phyloP scores from a whole-genome alignment of 2,888 invertebrate genomes.

The Orthosia gracilis region DNA sequence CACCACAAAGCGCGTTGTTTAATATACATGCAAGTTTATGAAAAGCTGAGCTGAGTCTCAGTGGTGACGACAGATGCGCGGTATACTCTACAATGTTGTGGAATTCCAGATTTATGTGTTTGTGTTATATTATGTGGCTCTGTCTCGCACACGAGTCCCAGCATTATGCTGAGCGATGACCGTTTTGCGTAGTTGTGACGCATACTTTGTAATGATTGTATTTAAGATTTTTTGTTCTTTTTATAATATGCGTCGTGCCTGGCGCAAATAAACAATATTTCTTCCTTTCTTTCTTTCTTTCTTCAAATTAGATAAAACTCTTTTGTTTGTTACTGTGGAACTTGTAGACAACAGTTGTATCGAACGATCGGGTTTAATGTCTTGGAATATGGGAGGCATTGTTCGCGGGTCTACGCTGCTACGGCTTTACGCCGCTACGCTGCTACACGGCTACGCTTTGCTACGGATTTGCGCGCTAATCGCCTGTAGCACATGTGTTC shows the following conservation, averaged over 20 bases:
- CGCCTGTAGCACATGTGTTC: constrained; percentile 54
- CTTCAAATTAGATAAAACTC: constrained; percentile 33
- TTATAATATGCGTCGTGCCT: too few relatives aligned
- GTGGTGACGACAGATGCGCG: constrained; percentile 15
- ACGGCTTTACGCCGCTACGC: constrained; percentile 28
- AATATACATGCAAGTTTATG: constrained; percentile 56
- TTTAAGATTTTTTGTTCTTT: too few relatives aligned
- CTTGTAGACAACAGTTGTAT: constrained; percentile 31
- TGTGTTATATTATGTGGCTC: constrained; percentile 25
- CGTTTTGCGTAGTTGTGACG: too few relatives aligned
- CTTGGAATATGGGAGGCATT: constrained; percentile 41
- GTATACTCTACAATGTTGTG: constrained; percentile 27
- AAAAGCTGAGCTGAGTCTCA: constrained; percentile 41
- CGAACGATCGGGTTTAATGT: constrained; percentile 42
- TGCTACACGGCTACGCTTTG: constrained; percentile 45
- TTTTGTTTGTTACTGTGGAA: constrained; percentile 24
- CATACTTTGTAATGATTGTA: too few relatives aligned
- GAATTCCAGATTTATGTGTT: constrained; percentile 27
- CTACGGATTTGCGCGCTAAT: constrained; percentile 55
- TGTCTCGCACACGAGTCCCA: too few relatives aligned
- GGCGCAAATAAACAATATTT: too few relatives aligned
- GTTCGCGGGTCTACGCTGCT: constrained; percentile 32
- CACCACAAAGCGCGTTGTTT: constrained; percentile 47
- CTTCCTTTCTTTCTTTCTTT: too few relatives aligned
- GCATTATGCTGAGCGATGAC: too few relatives aligned